Percentiles rank a stretch among this genome's conserved stretches.
These are phyloP conservation scores for Microcebus jonahi DNA, from an alignment of 2,113 vertebrate genomes.

Conservation along the genomic window DNA sequence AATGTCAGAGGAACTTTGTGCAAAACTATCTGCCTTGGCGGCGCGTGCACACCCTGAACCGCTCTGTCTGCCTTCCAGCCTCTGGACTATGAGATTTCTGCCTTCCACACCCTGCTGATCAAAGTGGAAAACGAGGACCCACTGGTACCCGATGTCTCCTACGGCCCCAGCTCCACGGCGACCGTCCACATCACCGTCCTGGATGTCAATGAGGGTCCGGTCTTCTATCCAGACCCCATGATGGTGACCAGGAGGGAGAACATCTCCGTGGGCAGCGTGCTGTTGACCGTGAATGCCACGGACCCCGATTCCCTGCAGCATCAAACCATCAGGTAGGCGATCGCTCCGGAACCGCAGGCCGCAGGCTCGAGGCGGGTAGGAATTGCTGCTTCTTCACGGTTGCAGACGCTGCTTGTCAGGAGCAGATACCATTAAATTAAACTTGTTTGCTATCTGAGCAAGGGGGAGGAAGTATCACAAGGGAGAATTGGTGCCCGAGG, in stretches of 20 bases:
- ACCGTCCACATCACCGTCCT: constrained; percentile 93
- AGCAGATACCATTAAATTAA: neutral
- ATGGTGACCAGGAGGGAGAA: constrained; percentile 92
- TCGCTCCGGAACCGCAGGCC: accelerated
- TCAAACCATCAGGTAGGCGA: constrained; percentile 94
- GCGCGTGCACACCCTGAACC: accelerated
- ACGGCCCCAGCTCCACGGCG: constrained; percentile 94
- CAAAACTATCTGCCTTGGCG: accelerated
- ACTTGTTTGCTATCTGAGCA: neutral
- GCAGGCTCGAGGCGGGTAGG: accelerated
- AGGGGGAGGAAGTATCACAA: accelerated
- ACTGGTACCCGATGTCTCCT: constrained; percentile 91
- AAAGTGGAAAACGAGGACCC: constrained; percentile 97
- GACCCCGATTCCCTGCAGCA: constrained; percentile 94
- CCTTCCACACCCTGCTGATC: constrained; percentile 94
- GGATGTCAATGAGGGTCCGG: constrained; percentile 95
- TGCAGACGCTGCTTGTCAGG: neutral
- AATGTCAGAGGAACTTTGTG: neutral
- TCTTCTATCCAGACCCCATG: constrained; percentile 96
- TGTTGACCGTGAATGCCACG: constrained; percentile 93
- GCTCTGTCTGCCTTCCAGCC: constrained; percentile 84
- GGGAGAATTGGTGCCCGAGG: neutral
- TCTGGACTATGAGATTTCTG: constrained; percentile 93
- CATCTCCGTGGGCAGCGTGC: constrained; percentile 91
- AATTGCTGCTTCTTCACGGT: neutral